Evolutionary conservation across 2,113 vertebrate genomes (phyloP), one percentile per base, ranked within the genome.

Genomic region (Thalassarche chlororhynchos): DNA sequence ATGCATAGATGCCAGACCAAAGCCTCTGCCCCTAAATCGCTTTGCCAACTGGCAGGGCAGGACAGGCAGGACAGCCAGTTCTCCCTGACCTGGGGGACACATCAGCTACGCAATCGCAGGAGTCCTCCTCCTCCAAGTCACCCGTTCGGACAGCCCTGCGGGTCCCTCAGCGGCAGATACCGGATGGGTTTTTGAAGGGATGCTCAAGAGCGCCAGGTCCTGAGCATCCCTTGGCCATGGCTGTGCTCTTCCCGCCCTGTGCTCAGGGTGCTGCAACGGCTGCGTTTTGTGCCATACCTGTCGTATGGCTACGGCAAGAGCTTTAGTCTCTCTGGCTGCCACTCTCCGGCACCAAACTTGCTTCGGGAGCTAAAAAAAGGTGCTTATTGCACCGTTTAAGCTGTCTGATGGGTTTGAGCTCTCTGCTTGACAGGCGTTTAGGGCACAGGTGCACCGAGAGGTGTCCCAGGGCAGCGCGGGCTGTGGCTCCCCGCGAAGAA

Each of bases 81-180:
- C 52, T 55, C 69, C 65, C 40, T 36, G 54, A 9, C 0, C 0
- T 3, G 28, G 32, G 52, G 80, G 10, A 15, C 51, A 55, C 51
- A 2, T 3, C 52, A 47, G n/a, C 42, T 46, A 9, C 4, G 3
- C 21, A 3, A 2, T 12, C 5, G 2, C 34, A 42, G 42, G 10
- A 17, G 4, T 44, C 28, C 10, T 57, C 13, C 44, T 74, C 36
- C 49, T 60, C 74, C 0, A 0, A 3, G 13, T 25, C 36, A 8
- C 60, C n/a, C 15, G 0, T 24, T 51, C 8, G 5, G 34, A 10
- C 36, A 21, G 54, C n/a, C 11, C 38, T 9, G 5, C 2, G 9
- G 12, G 49, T 49, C 31, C 14, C 49, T 54, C 64, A 0, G 64
- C 0, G 1, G 8, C 42, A 10, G 17, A 0, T 6, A 8, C 1